A percentile compares a stretch with the other conserved stretches of the same genome.
Conservation (phyloP, 2,888 invertebrate genomes). For the Caenorhabditis sp. region DNA sequence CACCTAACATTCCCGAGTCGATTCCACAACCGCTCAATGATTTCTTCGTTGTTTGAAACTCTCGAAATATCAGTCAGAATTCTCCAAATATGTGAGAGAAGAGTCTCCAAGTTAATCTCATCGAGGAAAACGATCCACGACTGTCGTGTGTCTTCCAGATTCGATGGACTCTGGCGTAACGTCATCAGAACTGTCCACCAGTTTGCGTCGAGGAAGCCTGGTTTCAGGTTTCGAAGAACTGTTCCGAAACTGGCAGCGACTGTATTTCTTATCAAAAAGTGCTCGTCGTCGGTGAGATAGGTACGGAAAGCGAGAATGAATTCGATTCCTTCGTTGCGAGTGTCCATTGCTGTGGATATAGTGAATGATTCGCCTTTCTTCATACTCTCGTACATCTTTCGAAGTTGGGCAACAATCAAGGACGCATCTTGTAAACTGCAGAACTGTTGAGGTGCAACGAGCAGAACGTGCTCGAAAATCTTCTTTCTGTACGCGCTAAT, state of each 20-base stretch:
- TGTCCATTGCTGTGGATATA: constrained; percentile 47
- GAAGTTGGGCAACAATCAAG: constrained; percentile 16
- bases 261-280: constrained; percentile 22
- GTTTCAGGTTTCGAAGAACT: constrained; percentile 32
- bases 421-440: neutral
- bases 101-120: neutral
- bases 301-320: constrained; percentile 36
- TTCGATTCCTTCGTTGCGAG: constrained; percentile 52
- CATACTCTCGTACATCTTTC: constrained; percentile 46
- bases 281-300: constrained; percentile 37
- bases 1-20: constrained; percentile 33
- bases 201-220: constrained; percentile 41
- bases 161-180: constrained; percentile 23
- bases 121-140: constrained; percentile 47
- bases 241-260: constrained; percentile 27
- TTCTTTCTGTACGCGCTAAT: constrained; percentile 38
- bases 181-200: constrained; percentile 50
- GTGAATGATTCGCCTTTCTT: constrained; percentile 45
- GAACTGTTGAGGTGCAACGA: constrained; percentile 34
- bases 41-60: constrained; percentile 1
- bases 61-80: constrained; percentile 48
- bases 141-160: constrained; percentile 14
- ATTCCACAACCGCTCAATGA: constrained; percentile 33
- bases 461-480: constrained; percentile 36
- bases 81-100: constrained; percentile 42